Evolutionary conservation across 2,113 vertebrate species (phyloP).

Genomic region (Psittacula cyanocephala): DNA sequence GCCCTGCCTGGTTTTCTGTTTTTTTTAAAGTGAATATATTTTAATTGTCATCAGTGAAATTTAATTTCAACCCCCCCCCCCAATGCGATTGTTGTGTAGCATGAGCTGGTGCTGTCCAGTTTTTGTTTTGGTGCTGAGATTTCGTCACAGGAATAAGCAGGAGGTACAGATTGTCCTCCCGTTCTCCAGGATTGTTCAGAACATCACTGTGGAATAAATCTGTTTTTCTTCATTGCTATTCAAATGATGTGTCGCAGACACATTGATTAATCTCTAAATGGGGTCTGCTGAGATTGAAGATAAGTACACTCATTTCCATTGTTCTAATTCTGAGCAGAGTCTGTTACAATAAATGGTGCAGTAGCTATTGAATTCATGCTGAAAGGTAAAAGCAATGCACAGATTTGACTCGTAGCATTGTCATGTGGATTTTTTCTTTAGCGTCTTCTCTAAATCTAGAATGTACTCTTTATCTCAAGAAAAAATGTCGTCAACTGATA

Average conservation of each 20-base stretch:
- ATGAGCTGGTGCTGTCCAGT: accelerated
- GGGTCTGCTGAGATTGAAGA: neutral
- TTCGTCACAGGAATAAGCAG: neutral
- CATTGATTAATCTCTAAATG: neutral
- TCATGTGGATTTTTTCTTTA: neutral
- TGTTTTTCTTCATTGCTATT: neutral
- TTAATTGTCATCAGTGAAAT: neutral
- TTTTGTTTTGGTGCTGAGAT: neutral
- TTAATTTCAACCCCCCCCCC: neutral
- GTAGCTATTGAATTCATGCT: neutral
- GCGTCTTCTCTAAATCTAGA: neutral
- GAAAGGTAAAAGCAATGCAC: neutral
- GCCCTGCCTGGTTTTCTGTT: neutral
- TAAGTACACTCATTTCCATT: neutral
- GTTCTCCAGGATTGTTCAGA: neutral
- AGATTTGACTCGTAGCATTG: neutral
- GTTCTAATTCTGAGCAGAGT: neutral
- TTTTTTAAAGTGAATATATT: neutral
- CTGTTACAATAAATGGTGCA: neutral
- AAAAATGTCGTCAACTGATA: accelerated
- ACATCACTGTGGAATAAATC: neutral
- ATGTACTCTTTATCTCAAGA: neutral
- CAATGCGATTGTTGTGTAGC: accelerated
- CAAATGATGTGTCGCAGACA: neutral
- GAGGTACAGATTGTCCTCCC: neutral